A percentile compares a stretch with the other conserved stretches of the same genome.
Conservation (phyloP, 1,140 invertebrate species). For the Geopemphigus sp. region DNA sequence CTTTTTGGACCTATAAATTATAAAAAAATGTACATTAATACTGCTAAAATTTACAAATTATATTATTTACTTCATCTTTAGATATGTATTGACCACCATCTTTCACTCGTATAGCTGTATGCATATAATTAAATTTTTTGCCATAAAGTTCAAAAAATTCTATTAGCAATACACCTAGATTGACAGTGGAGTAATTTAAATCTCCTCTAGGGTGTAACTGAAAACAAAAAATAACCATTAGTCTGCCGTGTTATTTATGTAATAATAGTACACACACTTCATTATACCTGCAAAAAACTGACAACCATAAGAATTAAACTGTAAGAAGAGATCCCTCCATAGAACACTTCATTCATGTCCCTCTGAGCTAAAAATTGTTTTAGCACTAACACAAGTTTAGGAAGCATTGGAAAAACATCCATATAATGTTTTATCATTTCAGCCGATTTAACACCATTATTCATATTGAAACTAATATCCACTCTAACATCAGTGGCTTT, state of each 20-base stretch:
- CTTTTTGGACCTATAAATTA: slow-evolving; percentile 67
- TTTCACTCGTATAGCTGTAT: slow-evolving; percentile 91
- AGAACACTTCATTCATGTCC: slow-evolving; percentile 98
- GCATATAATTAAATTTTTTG: slow-evolving; percentile 92
- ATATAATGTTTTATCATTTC: slow-evolving; percentile 88
- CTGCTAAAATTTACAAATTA: not conserved
- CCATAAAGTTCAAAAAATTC: slow-evolving; percentile 99
- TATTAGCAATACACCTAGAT: slow-evolving; percentile 90
- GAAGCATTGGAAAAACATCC: slow-evolving; percentile 76
- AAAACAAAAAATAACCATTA: slow-evolving; percentile 52
- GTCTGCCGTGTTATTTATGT: not conserved
- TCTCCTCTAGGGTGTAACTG: slow-evolving; percentile 73
- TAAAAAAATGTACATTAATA: not conserved
- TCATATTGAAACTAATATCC: slow-evolving; percentile 98
- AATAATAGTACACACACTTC: slow-evolving; percentile 53
- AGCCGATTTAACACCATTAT: slow-evolving; percentile 90
- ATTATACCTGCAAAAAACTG: slow-evolving; percentile 87
- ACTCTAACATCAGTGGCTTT: slow-evolving; percentile 88
- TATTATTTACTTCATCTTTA: slow-evolving; percentile 76
- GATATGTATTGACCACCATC: slow-evolving; percentile 91
- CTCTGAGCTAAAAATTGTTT: slow-evolving; percentile 97
- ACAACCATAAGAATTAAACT: slow-evolving; percentile 97
- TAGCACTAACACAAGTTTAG: slow-evolving; percentile 91
- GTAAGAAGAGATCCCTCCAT: slow-evolving; percentile 97
- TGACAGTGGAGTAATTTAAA: slow-evolving; percentile 64